phyloP scores from a whole-genome alignment of 2,797 vertebrate species.

The Amblyopsis hoosieri region DNA sequence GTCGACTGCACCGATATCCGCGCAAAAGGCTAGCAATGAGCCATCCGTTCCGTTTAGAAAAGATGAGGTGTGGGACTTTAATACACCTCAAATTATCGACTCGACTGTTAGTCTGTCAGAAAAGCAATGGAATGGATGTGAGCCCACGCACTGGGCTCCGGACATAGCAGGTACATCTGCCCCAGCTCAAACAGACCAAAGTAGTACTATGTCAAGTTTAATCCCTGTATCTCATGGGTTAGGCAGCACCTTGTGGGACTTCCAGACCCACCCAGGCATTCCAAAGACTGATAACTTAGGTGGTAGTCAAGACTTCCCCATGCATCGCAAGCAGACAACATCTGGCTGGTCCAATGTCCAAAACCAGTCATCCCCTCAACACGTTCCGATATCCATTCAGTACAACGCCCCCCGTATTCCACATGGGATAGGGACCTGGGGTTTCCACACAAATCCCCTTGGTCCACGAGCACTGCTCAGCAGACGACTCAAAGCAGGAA shows the following conservation, averaged over 20 bases:
- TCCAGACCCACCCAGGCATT: conserved; percentile 62
- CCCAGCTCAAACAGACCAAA: conserved; percentile 68
- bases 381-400: conserved; percentile 71
- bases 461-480: conserved; percentile 68
- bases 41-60: conserved; percentile 52
- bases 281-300: conserved; percentile 68
- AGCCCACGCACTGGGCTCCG: conserved; percentile 60
- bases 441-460: conserved; percentile 71
- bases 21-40: conserved; percentile 43
- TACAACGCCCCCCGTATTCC: conserved; percentile 69
- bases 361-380: conserved; percentile 52
- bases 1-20: conserved; percentile 39
- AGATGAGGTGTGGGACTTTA: conserved; percentile 62
- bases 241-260: conserved; percentile 63
- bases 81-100: conserved; percentile 47
- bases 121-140: conserved; percentile 60
- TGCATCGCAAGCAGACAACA: conserved; percentile 65
- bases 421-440: conserved; percentile 71
- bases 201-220: conserved; percentile 52
- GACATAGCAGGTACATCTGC: conserved; percentile 50
- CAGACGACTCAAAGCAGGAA: conserved; percentile 69
- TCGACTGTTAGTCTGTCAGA: conserved; percentile 63
- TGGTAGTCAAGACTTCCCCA: conserved; percentile 66
- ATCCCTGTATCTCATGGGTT: conserved; percentile 52
- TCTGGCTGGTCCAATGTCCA: conserved; percentile 58